Evolutionary conservation across 2,113 vertebrate genomes (phyloP).

Genomic region (Misgurnus mizolepis): DNA sequence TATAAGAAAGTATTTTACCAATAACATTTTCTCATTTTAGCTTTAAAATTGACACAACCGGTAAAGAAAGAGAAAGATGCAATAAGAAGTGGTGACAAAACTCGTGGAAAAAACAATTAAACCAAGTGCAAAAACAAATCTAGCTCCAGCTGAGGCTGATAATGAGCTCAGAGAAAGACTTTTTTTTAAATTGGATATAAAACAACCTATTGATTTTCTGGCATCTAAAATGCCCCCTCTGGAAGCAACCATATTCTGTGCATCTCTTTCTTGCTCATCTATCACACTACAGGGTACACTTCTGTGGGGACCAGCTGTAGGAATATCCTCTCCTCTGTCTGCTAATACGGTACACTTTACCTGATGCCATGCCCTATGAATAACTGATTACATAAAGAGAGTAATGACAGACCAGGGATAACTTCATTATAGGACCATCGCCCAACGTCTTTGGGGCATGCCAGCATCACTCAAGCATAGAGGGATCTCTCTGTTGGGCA

Average conservation of each 20-base stretch:
- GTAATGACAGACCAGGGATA: constrained; percentile 31
- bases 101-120: constrained; percentile 40
- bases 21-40: too few species aligned
- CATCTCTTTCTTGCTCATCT: constrained; percentile 28
- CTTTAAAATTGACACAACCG: background rate
- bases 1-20: too few species aligned
- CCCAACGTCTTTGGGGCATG: constrained; percentile 8
- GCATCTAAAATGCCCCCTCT: constrained; percentile 27
- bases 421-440: constrained; percentile 31
- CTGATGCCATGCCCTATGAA: constrained; percentile 26
- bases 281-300: constrained; percentile 23
- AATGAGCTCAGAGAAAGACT: constrained; percentile 35
- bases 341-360: constrained; percentile 8
- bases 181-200: constrained; percentile 49
- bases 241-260: background rate
- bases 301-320: constrained; percentile 13
- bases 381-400: constrained; percentile 49
- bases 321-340: constrained; percentile 10
- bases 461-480: constrained; percentile 12
- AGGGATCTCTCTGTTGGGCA: constrained; percentile 18
- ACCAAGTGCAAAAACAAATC: constrained; percentile 49
- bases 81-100: constrained; percentile 28
- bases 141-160: constrained; percentile 40
- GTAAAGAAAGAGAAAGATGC: constrained; percentile 25
- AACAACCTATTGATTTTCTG: constrained; percentile 51